Conservation (phyloP, 2,113 vertebrate species). For the Corythaeola cristata region DNA sequence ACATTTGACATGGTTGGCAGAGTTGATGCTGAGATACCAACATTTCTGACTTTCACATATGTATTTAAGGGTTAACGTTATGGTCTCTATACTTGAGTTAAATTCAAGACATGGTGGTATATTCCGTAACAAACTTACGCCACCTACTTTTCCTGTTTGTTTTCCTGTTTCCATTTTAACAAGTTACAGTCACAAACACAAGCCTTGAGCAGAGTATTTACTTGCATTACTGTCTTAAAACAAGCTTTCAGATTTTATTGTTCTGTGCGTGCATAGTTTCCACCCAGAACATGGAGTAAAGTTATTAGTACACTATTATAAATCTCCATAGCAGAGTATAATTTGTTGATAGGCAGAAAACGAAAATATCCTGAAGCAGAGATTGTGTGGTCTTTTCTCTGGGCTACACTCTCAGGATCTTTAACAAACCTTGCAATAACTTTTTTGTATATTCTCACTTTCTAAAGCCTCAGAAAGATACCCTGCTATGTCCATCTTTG, state of each 20-base stretch:
- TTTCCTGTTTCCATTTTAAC: not conserved
- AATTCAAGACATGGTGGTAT: not conserved
- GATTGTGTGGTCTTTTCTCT: constrained; percentile 17
- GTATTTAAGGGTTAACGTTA: not conserved
- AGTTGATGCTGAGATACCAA: not conserved
- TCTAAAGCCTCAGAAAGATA: not conserved
- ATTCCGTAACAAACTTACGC: not conserved
- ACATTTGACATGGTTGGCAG: not conserved
- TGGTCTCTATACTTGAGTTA: not conserved
- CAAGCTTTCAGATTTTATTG: not conserved
- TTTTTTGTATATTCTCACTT: not conserved
- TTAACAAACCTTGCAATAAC: not conserved
- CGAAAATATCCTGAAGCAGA: not conserved
- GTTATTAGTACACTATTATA: not conserved
- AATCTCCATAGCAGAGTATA: not conserved
- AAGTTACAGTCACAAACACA: not conserved
- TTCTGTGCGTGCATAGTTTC: not conserved
- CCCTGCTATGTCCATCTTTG: not conserved
- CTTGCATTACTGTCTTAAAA: not conserved
- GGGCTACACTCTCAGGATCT: not conserved
- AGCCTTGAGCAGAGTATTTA: not conserved
- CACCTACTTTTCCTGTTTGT: not conserved
- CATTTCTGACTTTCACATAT: not conserved
- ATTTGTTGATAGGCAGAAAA: constrained; percentile 37
- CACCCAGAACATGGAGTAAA: not conserved